Percentiles rank a stretch among this genome's conserved stretches.
Conservation (phyloP, 2,113 vertebrate genomes). For the Mus pahari region DNA sequence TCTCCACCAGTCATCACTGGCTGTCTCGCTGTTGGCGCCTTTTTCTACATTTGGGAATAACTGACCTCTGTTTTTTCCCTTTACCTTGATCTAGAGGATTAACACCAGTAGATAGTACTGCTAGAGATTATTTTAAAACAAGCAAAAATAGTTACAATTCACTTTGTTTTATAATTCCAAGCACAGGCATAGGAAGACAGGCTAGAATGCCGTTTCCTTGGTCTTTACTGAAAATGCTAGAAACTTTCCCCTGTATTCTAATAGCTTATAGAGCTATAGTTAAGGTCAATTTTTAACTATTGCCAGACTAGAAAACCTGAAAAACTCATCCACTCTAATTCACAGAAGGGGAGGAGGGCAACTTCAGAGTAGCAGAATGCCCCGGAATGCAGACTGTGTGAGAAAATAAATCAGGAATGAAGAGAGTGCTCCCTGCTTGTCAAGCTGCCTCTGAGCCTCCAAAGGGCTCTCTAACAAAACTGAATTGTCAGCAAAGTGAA, state of each 20-base stretch:
- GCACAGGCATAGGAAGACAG: background rate
- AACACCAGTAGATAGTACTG: background rate
- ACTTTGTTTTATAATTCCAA: background rate
- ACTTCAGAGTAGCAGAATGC: background rate
- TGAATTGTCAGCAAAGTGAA: slow-evolving; percentile 1
- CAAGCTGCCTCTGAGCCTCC: background rate
- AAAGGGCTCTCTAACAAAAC: background rate
- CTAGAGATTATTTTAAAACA: background rate
- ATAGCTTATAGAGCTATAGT: background rate
- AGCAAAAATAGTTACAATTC: background rate
- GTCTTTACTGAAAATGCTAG: background rate
- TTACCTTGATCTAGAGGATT: background rate
- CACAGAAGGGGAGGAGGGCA: background rate
- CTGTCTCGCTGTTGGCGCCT: background rate
- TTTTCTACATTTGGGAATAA: background rate
- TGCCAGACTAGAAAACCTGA: background rate
- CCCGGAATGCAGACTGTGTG: background rate
- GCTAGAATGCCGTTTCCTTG: background rate
- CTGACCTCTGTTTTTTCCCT: background rate
- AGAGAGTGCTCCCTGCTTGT: background rate
- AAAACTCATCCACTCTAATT: background rate
- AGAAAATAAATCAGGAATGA: background rate
- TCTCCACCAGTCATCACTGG: background rate
- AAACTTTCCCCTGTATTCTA: background rate
- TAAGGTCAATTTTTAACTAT: slow-evolving; percentile 5